Percentiles rank a stretch among this genome's conserved stretches.
Conservation (phyloP, 2,888 invertebrate species). For the Torymus aiolomorphi region DNA sequence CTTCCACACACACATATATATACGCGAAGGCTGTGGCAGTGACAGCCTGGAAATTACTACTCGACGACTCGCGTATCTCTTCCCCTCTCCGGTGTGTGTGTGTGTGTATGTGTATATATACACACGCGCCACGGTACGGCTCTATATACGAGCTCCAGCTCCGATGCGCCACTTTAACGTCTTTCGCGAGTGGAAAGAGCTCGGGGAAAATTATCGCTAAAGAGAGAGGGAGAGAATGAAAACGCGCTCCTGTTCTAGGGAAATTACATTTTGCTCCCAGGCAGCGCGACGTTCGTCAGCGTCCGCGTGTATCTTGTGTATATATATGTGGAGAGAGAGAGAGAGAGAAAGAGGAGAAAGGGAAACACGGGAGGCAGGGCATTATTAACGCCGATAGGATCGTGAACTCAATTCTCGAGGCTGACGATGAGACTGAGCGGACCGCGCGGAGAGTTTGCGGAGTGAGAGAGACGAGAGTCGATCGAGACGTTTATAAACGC, state of each 20-base stretch:
- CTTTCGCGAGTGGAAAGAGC: conserved; percentile 36
- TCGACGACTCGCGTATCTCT: conserved; percentile 64
- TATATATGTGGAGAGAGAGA: conserved; percentile 43
- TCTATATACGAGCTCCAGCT: too few species aligned
- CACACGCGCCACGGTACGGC: too few species aligned
- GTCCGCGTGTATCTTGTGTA: conserved; percentile 34
- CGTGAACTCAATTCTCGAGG: conserved; percentile 50
- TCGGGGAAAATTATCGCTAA: conserved; percentile 46
- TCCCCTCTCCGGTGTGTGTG: conserved; percentile 31
- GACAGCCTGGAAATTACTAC: conserved; percentile 73
- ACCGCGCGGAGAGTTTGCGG: too few species aligned
- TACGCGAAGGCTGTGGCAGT: conserved; percentile 58
- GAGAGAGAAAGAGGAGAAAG: conserved; percentile 42
- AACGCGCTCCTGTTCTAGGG: conserved; percentile 53
- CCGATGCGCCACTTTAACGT: conserved; percentile 45
- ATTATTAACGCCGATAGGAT: conserved; percentile 62
- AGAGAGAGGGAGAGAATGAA: conserved; percentile 22
- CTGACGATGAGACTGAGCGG: conserved; percentile 1
- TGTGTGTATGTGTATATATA: conserved; percentile 13
- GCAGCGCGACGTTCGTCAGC: conserved; percentile 45
- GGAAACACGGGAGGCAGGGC: conserved; percentile 46
- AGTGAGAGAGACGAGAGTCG: too few species aligned
- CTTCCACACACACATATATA: too few species aligned
- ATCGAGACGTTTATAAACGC: too few species aligned
- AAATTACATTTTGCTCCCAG: conserved; percentile 61